Conservation (phyloP, 2,113 vertebrate genomes). For the Benitochromis conjunctus region DNA sequence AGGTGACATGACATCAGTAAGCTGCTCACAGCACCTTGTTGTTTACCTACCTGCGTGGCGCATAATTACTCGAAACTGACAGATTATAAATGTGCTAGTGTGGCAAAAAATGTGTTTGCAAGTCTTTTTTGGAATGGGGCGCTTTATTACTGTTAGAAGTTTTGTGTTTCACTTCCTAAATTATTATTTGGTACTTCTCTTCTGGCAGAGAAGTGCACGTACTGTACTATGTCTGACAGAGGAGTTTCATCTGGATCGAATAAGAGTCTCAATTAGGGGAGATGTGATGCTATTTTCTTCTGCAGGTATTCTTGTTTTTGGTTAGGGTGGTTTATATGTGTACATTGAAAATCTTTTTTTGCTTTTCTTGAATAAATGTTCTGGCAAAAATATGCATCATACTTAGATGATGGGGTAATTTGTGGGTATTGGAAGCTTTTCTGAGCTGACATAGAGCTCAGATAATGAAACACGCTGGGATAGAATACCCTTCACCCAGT, state of each 20-base stretch:
- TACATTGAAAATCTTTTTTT: background rate
- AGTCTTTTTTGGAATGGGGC: background rate
- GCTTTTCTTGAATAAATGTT: background rate
- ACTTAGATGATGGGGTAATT: background rate
- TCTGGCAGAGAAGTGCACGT: background rate
- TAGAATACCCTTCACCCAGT: background rate
- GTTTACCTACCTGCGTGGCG: background rate
- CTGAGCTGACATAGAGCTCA: background rate
- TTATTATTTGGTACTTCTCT: conserved; percentile 5
- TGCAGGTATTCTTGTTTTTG: background rate
- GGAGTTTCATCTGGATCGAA: background rate
- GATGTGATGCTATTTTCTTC: background rate
- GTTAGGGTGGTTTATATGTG: background rate
- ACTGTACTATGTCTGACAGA: conserved; percentile 18
- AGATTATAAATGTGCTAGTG: conserved; percentile 6
- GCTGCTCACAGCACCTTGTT: background rate
- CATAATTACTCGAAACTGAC: conserved; percentile 17
- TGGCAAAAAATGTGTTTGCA: conserved; percentile 1
- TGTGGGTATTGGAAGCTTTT: background rate
- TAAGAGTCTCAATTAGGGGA: conserved; percentile 1
- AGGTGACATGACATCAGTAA: conserved; percentile 13
- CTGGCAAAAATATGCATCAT: background rate
- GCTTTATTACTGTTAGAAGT: background rate
- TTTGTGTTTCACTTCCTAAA: background rate
- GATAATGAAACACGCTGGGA: background rate